Conservation (phyloP, 2,888 invertebrate species). For the Lochmaea capreae region DNA sequence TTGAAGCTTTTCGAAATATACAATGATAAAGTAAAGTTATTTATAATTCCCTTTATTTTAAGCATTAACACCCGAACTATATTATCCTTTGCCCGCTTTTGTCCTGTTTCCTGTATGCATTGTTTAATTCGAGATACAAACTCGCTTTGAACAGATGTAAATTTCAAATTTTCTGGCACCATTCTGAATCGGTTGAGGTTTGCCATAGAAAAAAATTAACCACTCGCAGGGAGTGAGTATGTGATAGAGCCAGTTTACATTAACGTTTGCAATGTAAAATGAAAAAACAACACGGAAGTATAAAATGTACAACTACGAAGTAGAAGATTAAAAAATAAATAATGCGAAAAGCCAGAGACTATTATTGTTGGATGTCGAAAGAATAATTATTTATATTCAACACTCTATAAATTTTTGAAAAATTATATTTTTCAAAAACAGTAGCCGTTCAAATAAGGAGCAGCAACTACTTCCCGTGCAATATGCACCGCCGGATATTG, state of each 20-base stretch:
- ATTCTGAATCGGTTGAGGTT: constrained; percentile 18
- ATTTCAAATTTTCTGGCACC: constrained; percentile 30
- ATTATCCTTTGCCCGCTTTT: constrained; percentile 2
- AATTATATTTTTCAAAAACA: too few species aligned
- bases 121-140: constrained; percentile 22
- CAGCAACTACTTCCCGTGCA: too few species aligned
- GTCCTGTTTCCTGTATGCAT: constrained; percentile 31
- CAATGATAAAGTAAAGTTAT: too few species aligned
- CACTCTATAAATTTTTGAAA: too few species aligned
- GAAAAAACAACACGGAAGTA: constrained; percentile 1
- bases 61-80: background rate
- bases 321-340: background rate
- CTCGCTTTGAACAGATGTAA: constrained; percentile 34
- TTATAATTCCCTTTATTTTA: background rate
- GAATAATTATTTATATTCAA: too few species aligned
- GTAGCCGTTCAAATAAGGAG: too few species aligned
- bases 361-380: too few species aligned
- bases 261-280: background rate
- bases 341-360: too few species aligned
- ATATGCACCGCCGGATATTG: too few species aligned
- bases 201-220: background rate
- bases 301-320: background rate
- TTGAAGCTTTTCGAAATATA: too few species aligned
- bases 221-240: background rate
- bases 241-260: background rate